Conservation (phyloP, 1,140 invertebrate genomes). For the Anastrepha obliqua region DNA sequence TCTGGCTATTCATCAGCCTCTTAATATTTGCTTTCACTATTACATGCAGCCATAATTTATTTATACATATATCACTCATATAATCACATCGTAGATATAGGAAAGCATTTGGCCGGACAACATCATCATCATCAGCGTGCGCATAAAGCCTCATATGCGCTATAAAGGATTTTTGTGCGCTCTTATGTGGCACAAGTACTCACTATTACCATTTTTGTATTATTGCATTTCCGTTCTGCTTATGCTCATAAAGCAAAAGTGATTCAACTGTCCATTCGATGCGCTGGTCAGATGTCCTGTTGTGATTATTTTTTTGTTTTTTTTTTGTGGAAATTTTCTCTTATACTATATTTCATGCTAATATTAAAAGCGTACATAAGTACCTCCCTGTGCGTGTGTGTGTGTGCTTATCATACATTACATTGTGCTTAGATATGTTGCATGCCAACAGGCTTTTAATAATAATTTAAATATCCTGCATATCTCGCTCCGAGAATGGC, state of each 20-base stretch:
- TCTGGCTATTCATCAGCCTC: conserved; percentile 39
- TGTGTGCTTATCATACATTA: neutral
- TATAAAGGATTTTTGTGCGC: conserved; percentile 37
- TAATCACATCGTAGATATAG: neutral
- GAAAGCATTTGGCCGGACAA: conserved; percentile 18
- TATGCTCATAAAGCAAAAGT: conserved; percentile 28
- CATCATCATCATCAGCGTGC: neutral
- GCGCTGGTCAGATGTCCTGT: neutral
- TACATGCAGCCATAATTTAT: conserved; percentile 32
- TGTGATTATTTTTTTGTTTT: neutral
- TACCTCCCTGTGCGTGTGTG: no score
- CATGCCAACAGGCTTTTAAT: conserved; percentile 73
- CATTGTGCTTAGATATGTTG: conserved; percentile 31
- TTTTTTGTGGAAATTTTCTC: neutral
- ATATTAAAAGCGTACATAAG: conserved; percentile 14
- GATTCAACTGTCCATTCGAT: neutral
- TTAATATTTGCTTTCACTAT: conserved; percentile 24
- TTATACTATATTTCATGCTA: conserved; percentile 27
- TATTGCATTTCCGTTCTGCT: conserved; percentile 31
- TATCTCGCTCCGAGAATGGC: neutral
- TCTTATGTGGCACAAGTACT: neutral
- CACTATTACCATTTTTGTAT: neutral
- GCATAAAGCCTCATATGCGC: neutral
- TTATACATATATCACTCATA: conserved; percentile 24
- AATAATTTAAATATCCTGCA: conserved; percentile 65